These are phyloP conservation scores for Petrolisthes manimaculis DNA, from an alignment of 2,888 invertebrate species.

Conservation along the genomic window DNA sequence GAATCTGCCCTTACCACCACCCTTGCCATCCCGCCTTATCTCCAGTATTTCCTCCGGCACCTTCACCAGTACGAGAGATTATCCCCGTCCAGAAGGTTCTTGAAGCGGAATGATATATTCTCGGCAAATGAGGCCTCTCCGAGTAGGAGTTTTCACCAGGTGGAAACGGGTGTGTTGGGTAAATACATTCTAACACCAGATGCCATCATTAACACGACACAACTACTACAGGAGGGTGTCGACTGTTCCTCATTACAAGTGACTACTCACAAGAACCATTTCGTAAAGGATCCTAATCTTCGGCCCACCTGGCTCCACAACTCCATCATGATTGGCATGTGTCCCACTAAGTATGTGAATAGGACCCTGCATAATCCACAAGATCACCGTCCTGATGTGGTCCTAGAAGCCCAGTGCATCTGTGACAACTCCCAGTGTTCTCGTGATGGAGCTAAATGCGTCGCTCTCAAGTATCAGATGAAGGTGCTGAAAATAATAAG, in stretches of 20 bases:
- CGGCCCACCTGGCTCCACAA: slow-evolving; percentile 14
- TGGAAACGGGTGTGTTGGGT: not conserved
- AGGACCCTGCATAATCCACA: not conserved
- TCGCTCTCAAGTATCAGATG: not conserved
- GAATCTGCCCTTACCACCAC: too few relatives aligned
- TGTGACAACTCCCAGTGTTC: slow-evolving; percentile 16
- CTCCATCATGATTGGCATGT: slow-evolving; percentile 2
- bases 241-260: not conserved
- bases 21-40: too few relatives aligned
- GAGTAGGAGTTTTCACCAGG: not conserved
- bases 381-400: not conserved
- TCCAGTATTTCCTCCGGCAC: too few relatives aligned
- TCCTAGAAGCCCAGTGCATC: slow-evolving; percentile 17
- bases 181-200: not conserved
- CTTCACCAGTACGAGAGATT: too few relatives aligned
- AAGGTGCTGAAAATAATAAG: not conserved
- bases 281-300: not conserved
- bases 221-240: not conserved
- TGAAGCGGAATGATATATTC: too few relatives aligned
- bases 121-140: too few relatives aligned
- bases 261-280: not conserved
- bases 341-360: not conserved
- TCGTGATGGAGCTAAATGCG: not conserved
- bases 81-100: too few relatives aligned
- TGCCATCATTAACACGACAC: not conserved